A percentile compares a stretch with the other conserved stretches of the same genome.
Conservation (phyloP, 2,113 vertebrate species). For the Nothoprocta perdicaria region DNA sequence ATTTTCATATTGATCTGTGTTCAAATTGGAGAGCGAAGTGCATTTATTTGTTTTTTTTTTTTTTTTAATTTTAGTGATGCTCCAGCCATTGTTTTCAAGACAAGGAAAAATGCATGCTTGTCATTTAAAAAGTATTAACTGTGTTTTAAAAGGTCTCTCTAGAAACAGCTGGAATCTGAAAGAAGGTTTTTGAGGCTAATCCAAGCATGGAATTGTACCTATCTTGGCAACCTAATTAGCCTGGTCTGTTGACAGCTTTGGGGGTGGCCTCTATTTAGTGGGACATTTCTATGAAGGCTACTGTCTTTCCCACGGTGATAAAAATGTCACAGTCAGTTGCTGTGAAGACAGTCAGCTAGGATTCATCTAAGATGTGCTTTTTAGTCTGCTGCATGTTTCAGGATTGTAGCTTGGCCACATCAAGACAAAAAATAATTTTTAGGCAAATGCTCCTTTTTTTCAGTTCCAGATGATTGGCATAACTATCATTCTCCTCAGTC, state of each 20-base stretch:
- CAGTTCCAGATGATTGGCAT: not conserved
- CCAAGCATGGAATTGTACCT: not conserved
- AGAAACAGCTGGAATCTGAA: not conserved
- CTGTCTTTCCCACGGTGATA: not conserved
- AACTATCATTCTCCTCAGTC: not conserved
- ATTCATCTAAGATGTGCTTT: not conserved
- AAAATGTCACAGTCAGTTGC: not conserved
- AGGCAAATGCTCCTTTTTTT: not conserved
- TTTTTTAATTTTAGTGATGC: not conserved
- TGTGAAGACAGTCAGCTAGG: not conserved
- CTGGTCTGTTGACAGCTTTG: not conserved
- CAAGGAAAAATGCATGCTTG: not conserved
- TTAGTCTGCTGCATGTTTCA: not conserved
- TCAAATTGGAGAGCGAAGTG: not conserved
- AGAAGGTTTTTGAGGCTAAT: not conserved
- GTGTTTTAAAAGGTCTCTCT: not conserved
- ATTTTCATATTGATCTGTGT: not conserved
- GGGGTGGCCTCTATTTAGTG: not conserved
- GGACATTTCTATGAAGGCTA: not conserved
- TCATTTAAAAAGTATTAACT: constrained; percentile 3
- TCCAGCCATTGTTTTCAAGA: not conserved
- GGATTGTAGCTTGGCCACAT: not conserved
- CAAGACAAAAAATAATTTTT: not conserved
- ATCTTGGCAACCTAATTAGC: not conserved
- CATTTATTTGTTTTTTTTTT: not conserved